Base-by-base conservation (phyloP, 2,797 vertebrate species). In the Philypnodon macrostomus region DNA sequence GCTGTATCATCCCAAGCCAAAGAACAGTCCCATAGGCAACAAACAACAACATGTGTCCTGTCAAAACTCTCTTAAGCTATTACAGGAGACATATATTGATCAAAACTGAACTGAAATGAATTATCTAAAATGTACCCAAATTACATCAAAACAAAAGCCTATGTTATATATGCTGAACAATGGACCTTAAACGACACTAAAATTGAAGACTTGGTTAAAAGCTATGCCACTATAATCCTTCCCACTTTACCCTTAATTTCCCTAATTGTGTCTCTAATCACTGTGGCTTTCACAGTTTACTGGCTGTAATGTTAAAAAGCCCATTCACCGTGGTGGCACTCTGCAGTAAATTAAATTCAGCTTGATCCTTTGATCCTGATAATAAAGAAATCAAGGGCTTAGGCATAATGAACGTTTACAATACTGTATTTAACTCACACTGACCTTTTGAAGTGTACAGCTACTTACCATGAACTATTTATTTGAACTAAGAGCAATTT, bases 211-310 rank as follows among this genome's bases (percentile, higher is more conserved):
- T 42, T 42, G 11, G 37, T 54, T 15, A 53, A 52, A 63, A 31
- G 17, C 11, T 10, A 19, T 5, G 26, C 33, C 37, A 32, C 21
- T 45, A 57, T 62, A 40, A 65, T 50, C 36, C 15, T 7, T 10
- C 26, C 24, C 18, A 55, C 39, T 62, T 26, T 56, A 35, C 18
- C 42, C 26, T 56, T 53, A 69, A 70, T 69, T 53, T 53, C 38
- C 23, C 41, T 67, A 62, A 71, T 62, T 71, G 51, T 31, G 16
- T 16, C 40, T 42, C 13, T 38, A 68, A 77, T 65, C 12, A 51
- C 40, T 47, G 19, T 19, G 42, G 45, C 44, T 54, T 67, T 63
- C 1, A 9, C 12, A 7, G 9, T 48, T 53, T 30, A 16, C 14
- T 26, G 30, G 15, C 35, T 26, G 10, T 34, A 14, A 15, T 23